Evolutionary conservation across 30 jellyfish, hydroid and myxozoan genomes (phyloP).

Genomic region (Hydractinia echinata): DNA sequence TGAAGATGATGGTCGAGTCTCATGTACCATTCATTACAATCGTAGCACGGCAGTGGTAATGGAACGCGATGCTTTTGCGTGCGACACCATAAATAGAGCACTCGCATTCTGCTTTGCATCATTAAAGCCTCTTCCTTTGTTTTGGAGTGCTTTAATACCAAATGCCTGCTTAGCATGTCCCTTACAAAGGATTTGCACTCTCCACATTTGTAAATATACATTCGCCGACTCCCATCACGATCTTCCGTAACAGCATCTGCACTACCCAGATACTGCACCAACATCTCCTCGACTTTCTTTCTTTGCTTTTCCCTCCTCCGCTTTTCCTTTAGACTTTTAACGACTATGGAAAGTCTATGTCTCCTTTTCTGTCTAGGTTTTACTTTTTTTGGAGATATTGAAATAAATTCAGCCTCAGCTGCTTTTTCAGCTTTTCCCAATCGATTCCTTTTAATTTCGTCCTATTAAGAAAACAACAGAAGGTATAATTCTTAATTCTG

Average conservation of each 20-base stretch:
- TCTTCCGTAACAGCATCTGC: not conserved
- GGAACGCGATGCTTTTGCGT: not conserved
- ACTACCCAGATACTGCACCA: conserved; percentile 7
- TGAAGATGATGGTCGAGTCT: not conserved
- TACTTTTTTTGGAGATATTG: too few relatives aligned
- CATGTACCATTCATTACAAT: not conserved
- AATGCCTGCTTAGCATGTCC: not conserved
- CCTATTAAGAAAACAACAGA: too few relatives aligned
- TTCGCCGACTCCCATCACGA: not conserved
- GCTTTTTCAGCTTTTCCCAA: too few relatives aligned
- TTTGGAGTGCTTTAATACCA: not conserved
- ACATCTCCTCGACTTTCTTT: not conserved
- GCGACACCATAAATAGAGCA: not conserved
- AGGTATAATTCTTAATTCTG: too few relatives aligned
- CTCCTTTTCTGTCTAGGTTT: too few relatives aligned
- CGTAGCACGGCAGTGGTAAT: not conserved
- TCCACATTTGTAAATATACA: not conserved
- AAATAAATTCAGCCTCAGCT: too few relatives aligned
- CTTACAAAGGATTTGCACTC: not conserved
- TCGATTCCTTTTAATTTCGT: too few relatives aligned
- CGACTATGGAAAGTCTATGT: too few relatives aligned
- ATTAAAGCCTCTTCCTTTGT: not conserved
- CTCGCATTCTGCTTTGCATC: not conserved
- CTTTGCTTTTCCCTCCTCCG: not conserved
- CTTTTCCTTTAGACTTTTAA: too few relatives aligned